phyloP scores from a whole-genome alignment of 2,888 invertebrate genomes.

The Drosophila pegasa region DNA sequence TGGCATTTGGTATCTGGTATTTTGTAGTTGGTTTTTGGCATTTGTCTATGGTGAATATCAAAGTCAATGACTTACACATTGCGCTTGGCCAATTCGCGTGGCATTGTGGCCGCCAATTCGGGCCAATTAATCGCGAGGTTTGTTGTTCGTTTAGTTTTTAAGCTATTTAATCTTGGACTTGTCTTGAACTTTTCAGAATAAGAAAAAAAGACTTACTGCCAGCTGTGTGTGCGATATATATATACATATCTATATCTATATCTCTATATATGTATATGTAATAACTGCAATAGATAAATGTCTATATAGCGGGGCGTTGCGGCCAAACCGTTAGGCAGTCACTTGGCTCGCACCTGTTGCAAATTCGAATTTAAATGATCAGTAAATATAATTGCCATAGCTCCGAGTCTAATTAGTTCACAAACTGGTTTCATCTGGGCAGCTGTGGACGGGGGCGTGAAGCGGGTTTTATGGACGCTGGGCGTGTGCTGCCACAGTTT shows the following conservation, averaged over 20 bases:
- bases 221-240: constrained; percentile 42
- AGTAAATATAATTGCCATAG: constrained; percentile 61
- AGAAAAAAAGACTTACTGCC: constrained; percentile 27
- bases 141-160: constrained; percentile 13
- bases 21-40: constrained; percentile 30
- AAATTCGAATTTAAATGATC: constrained; percentile 74
- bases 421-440: constrained; percentile 61
- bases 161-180: constrained; percentile 65
- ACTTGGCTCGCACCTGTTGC: constrained; percentile 68
- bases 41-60: constrained; percentile 80
- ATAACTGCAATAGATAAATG: constrained; percentile 19
- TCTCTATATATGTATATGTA: constrained; percentile 1
- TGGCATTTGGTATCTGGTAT: constrained; percentile 23
- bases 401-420: constrained; percentile 63
- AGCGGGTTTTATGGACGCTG: background rate
- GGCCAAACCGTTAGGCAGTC: constrained; percentile 64
- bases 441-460: background rate
- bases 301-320: constrained; percentile 19
- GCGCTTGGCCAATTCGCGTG: constrained; percentile 65
- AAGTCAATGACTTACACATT: constrained; percentile 80
- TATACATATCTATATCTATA: constrained; percentile 15
- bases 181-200: constrained; percentile 63
- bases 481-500: constrained; percentile 13
- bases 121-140: constrained; percentile 70
- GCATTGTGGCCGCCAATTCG: constrained; percentile 72